Base-by-base conservation (phyloP, 2,113 vertebrate species). In the Rostratula benghalensis region DNA sequence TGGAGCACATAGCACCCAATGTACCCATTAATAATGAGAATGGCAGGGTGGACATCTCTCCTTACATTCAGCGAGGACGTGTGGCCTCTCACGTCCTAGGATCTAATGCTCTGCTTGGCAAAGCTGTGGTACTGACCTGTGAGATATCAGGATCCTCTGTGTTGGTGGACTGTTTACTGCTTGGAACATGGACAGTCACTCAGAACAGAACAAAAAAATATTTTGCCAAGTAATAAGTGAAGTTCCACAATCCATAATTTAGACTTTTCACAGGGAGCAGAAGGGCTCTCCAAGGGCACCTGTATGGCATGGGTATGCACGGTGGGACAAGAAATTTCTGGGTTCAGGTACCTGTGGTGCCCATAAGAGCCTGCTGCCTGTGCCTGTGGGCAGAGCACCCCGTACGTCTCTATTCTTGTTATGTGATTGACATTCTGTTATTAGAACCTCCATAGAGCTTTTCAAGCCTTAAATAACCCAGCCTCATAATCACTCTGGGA, bases 401-500 rank as follows among this genome's bases (percentile, higher is more conserved):
- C 0, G 10, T 23, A 76, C 37, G 37, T 85, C 83, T 88, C 59
- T 83, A n/a, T 89, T 94, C 45, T 48, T 86, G 35, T 61, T n/a
- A 30, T 1, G 0, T 91, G 87, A 94, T 18, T 95, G 92, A 85
- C 60, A 92, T 82, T 75, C 83, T 76, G 65, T 87, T 94, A 96
- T 93, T 96, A 95, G 77, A 95, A 61, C 83, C 90, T 92, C 94
- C 90, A 89, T 1, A 71, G 95, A 93, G 94, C 94, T 96, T 96
- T 96, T 93, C 80, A 96, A 97, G 89, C 74, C 83, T 97, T 97
- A 97, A 97, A 95, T 97, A 96, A 96, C 90, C 51, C 57, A 90
- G 83, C 60, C 45, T 86, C 24, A 30, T 96, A 96, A 96, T 95
- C 92, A 61, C 90, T 89, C 88, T 68, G 86, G 95, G 89, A 96